Base-by-base conservation (phyloP, 2,888 invertebrate genomes). In the Papilio elwesi region DNA sequence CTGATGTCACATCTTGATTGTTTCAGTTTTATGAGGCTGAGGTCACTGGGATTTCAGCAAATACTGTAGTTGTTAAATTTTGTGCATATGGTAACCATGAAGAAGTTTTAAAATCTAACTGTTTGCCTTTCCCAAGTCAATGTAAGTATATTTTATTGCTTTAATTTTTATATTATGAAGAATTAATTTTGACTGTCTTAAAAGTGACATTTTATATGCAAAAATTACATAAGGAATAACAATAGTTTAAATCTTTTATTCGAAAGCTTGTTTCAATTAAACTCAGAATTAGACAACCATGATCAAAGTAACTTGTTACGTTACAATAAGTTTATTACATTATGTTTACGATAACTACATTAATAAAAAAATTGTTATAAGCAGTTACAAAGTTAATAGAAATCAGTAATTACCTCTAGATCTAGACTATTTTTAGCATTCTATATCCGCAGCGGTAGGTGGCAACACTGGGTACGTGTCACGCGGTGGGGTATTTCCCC, bases 1-100 rank as follows among this genome's bases (percentile, higher is more conserved):
- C 38, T 72, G 47, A 70, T 67, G 12, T 55, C 15, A 63, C 48
- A 48, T 67, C 15, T 70, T 68, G 57, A 10, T 72, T 65, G 64
- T 87, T 89, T 66, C 89, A 97, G 97, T 97, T 96, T 90, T 98
- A 98, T 80, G 96, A 97, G 83, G 97, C 97, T 12, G 95, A 96
- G 86, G 96, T 98, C 63, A 97, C 97, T 0, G 97, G 96, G 6
- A 95, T 97, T 67, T 97, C 97, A 0, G 95, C 96, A n/a, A 96
- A 95, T 80, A 98, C 98, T 0, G 97, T 97, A 78, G 97, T 97
- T 52, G 98, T 98, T 12, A 95, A 96, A 80, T 98, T 98, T 88
- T 94, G 96, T 81, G 98, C 97, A 69, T 98, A 98, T 87, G 97
- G 97, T 59, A 98, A 98, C 88, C 96, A 97, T 78, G 98, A 98